Conservation (phyloP, 2,113 vertebrate genomes). For the Oncorhynchus mykiss region DNA sequence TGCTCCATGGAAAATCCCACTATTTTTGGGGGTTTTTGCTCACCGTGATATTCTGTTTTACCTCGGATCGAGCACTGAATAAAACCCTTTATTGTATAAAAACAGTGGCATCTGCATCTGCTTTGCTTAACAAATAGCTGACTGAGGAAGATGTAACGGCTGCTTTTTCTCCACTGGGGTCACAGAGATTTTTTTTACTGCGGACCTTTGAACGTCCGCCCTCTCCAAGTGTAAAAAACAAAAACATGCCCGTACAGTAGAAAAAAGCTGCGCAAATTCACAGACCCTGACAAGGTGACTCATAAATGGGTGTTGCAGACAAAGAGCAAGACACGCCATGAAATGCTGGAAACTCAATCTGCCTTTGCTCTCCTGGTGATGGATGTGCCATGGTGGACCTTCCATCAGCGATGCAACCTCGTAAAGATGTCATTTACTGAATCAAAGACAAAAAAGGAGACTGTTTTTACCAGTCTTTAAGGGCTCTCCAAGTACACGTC, state of each 20-base stretch:
- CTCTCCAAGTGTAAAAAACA: constrained; percentile 37
- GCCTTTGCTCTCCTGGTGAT: constrained; percentile 52
- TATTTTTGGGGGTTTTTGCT: too few species aligned
- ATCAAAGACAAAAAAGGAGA: constrained; percentile 62
- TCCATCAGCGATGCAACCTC: constrained; percentile 56
- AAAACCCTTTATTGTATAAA: not conserved
- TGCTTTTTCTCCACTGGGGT: too few species aligned
- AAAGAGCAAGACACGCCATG: constrained; percentile 46
- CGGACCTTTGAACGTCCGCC: constrained; percentile 44
- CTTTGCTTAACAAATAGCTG: too few species aligned
- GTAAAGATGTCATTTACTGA: constrained; percentile 71
- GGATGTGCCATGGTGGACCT: constrained; percentile 56
- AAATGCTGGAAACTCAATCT: constrained; percentile 67
- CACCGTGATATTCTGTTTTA: too few species aligned
- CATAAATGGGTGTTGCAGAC: constrained; percentile 60
- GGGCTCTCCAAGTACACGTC: constrained; percentile 41
- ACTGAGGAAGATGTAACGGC: too few species aligned
- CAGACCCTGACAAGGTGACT: constrained; percentile 63
- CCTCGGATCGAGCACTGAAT: not conserved
- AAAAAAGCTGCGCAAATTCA: constrained; percentile 48
- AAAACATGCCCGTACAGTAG: constrained; percentile 51
- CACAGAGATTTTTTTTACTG: not conserved
- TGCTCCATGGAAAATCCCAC: not conserved
- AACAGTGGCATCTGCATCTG: too few species aligned
- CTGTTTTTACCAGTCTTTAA: constrained; percentile 50